These are phyloP conservation scores for Sternarchorhynchus goeldii DNA, from an alignment of 2,797 vertebrate genomes.

Conservation along the genomic window DNA sequence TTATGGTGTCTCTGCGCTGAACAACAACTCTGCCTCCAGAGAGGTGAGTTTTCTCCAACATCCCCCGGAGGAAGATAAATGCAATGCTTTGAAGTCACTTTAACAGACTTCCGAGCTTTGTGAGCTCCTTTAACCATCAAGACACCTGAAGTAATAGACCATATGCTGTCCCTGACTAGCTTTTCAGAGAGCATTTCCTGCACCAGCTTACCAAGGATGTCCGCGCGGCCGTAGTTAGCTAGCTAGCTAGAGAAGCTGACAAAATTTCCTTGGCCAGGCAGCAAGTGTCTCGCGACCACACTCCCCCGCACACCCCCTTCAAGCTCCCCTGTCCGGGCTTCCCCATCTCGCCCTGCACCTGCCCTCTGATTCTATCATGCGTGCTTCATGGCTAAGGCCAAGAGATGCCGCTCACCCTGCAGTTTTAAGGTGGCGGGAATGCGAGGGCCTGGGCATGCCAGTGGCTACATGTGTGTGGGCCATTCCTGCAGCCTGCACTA, in stretches of 20 bases:
- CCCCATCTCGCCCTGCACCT: no score
- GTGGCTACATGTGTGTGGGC: constrained; percentile 32
- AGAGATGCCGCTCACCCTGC: constrained; percentile 18
- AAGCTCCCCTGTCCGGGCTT: no score
- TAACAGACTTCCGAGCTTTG: constrained; percentile 22
- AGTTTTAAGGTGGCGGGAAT: constrained; percentile 36
- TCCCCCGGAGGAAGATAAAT: no score
- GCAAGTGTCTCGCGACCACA: neutral
- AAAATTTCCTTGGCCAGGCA: constrained; percentile 5
- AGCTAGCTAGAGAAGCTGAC: constrained; percentile 22
- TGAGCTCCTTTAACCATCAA: constrained; percentile 28
- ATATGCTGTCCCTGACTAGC: constrained; percentile 31
- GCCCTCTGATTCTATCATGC: constrained; percentile 42
- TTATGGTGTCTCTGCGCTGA: no score
- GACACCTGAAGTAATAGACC: constrained; percentile 22
- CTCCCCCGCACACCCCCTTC: neutral
- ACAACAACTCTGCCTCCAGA: no score
- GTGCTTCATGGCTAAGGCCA: constrained; percentile 29
- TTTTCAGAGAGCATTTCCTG: constrained; percentile 33
- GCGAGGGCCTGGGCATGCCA: constrained; percentile 20
- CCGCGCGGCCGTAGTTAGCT: constrained; percentile 27
- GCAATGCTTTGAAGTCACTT: no score
- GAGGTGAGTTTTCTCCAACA: no score
- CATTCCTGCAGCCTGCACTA: constrained; percentile 26
- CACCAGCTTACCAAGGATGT: constrained; percentile 25